phyloP scores from a whole-genome alignment of 1,140 invertebrate genomes.

The Bombyx mori region DNA sequence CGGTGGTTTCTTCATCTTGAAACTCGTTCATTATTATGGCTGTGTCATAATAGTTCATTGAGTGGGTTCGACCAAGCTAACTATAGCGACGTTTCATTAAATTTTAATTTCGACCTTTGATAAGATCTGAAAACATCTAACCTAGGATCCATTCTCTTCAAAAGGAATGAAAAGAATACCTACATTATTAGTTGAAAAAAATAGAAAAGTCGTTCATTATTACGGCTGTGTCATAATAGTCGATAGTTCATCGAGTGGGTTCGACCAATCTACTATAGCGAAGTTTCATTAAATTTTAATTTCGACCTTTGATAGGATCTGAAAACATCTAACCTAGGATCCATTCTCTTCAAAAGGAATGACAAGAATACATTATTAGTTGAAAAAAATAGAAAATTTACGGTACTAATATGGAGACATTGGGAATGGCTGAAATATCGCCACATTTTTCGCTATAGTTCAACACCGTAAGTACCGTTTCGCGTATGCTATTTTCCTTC shows the following conservation, averaged over 20 bases:
- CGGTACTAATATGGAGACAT: constrained; percentile 47
- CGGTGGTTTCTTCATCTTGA: too few species aligned
- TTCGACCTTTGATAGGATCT: constrained; percentile 19
- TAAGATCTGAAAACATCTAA: constrained; percentile 39
- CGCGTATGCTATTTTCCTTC: not conserved
- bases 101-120: too few species aligned
- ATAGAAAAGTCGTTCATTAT: constrained; percentile 10
- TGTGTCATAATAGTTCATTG: too few species aligned
- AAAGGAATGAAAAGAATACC: constrained; percentile 18
- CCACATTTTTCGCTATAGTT: constrained; percentile 29
- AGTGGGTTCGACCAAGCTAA: too few species aligned
- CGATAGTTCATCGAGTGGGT: too few species aligned
- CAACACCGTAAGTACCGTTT: constrained; percentile 23
- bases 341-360: constrained; percentile 34
- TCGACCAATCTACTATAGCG: too few species aligned
- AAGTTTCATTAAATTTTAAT: too few species aligned
- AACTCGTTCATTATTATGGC: too few species aligned
- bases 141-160: constrained; percentile 38
- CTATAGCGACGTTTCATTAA: too few species aligned
- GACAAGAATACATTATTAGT: constrained; percentile 4
- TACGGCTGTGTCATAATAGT: too few species aligned
- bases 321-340: constrained; percentile 38
- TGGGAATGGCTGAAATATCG: constrained; percentile 37
- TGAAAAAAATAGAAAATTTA: constrained; percentile 23
- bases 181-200: constrained; percentile 4